Evolutionary conservation across 1,140 invertebrate genomes (phyloP).

Genomic region (Cydia amplana): DNA sequence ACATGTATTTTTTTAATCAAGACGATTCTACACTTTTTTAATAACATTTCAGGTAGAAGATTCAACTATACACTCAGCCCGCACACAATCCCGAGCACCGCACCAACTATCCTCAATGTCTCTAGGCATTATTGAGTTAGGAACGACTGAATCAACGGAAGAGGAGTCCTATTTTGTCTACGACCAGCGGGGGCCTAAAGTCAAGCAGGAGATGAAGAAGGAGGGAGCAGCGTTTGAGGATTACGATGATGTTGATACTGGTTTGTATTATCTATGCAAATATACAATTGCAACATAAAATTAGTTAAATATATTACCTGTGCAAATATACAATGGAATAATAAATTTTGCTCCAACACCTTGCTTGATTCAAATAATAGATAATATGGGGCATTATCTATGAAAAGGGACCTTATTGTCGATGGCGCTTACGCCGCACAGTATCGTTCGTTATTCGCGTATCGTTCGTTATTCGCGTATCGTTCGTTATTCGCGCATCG

Average conservation of each 20-base stretch:
- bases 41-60: background rate
- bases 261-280: conserved; percentile 30
- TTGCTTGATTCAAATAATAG: no score
- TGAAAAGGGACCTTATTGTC: no score
- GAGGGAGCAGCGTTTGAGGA: conserved; percentile 32
- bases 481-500: no score
- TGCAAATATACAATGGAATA: no score
- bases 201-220: conserved; percentile 52
- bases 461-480: no score
- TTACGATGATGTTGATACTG: conserved; percentile 41
- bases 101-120: background rate
- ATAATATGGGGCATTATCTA: no score
- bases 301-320: no score
- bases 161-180: background rate
- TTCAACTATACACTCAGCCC: background rate
- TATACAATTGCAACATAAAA: no score
- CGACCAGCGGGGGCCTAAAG: conserved; percentile 9
- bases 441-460: no score
- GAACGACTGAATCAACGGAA: background rate
- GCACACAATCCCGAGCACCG: background rate
- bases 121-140: background rate
- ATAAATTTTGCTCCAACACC: no score
- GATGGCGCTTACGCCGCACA: no score
- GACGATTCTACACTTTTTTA: background rate
- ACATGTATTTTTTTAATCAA: no score